phyloP scores from a whole-genome alignment of 1,140 invertebrate genomes.

The Araneus ventricosus region DNA sequence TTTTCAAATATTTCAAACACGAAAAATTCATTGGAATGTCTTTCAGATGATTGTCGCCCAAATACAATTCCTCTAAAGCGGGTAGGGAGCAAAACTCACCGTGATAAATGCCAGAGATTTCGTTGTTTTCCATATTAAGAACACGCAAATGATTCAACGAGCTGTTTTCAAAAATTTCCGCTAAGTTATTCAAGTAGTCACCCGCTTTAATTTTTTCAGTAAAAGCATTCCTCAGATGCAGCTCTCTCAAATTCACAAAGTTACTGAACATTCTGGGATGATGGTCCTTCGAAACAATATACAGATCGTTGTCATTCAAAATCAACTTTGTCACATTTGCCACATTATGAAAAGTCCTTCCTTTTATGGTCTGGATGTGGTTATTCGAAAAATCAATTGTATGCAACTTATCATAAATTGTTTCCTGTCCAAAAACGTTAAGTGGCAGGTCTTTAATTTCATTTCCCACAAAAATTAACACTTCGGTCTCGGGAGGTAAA shows the following conservation, averaged over 20 bases:
- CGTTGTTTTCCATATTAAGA: constrained; percentile 89
- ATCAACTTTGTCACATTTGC: constrained; percentile 86
- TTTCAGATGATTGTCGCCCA: constrained; percentile 84
- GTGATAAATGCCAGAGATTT: constrained; percentile 85
- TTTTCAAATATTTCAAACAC: constrained; percentile 85
- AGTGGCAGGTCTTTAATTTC: constrained; percentile 84
- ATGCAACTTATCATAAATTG: constrained; percentile 83
- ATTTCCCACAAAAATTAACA: constrained; percentile 88
- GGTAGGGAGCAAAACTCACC: constrained; percentile 86
- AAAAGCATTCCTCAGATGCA: constrained; percentile 89
- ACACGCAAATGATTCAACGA: constrained; percentile 86
- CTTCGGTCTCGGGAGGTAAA: constrained; percentile 85
- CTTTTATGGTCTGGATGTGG: constrained; percentile 86
- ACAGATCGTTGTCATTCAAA: constrained; percentile 87
- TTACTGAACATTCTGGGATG: constrained; percentile 90
- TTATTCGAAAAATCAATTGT: constrained; percentile 90
- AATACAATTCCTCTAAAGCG: constrained; percentile 85
- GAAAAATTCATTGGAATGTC: constrained; percentile 85
- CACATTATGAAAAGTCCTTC: constrained; percentile 89
- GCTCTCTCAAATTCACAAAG: constrained; percentile 86
- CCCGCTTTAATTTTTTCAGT: constrained; percentile 81
- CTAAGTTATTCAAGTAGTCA: constrained; percentile 81
- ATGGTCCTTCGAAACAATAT: constrained; percentile 83
- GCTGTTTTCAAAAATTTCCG: constrained; percentile 87
- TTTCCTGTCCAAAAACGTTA: constrained; percentile 87